Base-by-base conservation (phyloP, 2,797 vertebrate genomes). In the Sebastes matsubarae region DNA sequence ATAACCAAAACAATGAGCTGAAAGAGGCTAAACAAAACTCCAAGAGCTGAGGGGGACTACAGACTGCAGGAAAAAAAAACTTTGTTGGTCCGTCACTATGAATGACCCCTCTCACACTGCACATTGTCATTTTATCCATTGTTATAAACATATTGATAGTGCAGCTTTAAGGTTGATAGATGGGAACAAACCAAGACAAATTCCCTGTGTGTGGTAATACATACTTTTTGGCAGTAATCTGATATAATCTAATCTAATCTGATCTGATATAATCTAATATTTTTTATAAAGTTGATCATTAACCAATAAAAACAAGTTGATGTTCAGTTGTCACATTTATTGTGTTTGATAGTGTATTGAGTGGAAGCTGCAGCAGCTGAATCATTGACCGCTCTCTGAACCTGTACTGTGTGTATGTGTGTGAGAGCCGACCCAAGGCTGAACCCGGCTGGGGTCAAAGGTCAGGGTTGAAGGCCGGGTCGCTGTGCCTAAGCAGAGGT, bases 401-500 rank as follows among this genome's bases (percentile, higher is more conserved):
- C 86, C 82, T 5, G 20, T 30, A 57, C 82, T 5, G 11, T 30
- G 52, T 25, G 69, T 18, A 42, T 68, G 63, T 34, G 68, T 61
- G 82, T 36, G 34, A 69, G 86, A 86, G 82, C 14, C 8, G 58
- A 87, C 92, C 93, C 58, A 50, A 5, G 77, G 64, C 27, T 88
- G 83, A 92, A 90, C 91, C 84, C n/a, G 8, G 58, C 78, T 24
- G 36, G 68, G 75, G 90, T 91, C 83, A 88, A 61, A 91, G 84
- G 89, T 91, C 82, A 90, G 82, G 79, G 91, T 89, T 94, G 92
- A 94, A 94, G 91, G 86, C 87, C 77, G 52, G 91, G 92, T 89
- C 32, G 9, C 58, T 54, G 36, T 71, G 72, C 73, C 75, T 27
- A n/a, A 79, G 59, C 63, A 14, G 55, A 78, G 80, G 68, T 54